Percentiles rank a stretch among this genome's conserved stretches.
These are phyloP conservation scores for Ectemnius cavifrons DNA, from an alignment of 2,888 invertebrate species.

Conservation along the genomic window DNA sequence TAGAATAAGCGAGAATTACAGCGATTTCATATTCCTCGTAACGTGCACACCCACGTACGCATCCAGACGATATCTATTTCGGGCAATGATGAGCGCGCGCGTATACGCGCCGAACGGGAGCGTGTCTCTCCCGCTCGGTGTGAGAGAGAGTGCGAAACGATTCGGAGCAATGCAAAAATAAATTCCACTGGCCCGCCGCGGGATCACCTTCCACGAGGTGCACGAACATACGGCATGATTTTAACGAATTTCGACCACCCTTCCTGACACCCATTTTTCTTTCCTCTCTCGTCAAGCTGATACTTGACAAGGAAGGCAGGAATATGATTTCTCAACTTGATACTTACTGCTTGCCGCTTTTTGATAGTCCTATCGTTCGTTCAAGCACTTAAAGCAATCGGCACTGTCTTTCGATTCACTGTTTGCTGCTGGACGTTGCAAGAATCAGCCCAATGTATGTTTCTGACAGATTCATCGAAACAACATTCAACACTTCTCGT, in stretches of 20 bases:
- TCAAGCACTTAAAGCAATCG: conserved; percentile 34
- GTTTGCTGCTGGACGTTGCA: conserved; percentile 4
- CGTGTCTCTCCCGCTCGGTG: conserved; percentile 28
- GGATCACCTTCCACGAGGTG: conserved; percentile 16
- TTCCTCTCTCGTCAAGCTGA: conserved; percentile 31
- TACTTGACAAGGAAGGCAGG: too few relatives aligned
- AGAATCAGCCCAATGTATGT: conserved; percentile 18
- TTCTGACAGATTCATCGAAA: conserved; percentile 45
- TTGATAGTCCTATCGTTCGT: conserved; percentile 11
- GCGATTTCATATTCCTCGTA: conserved; percentile 50
- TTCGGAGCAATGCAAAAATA: conserved; percentile 64
- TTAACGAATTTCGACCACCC: conserved; percentile 8
- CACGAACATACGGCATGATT: conserved; percentile 5
- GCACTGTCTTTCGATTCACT: conserved; percentile 42
- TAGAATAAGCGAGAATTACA: conserved; percentile 2
- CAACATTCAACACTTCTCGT: conserved; percentile 61
- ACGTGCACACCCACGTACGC: conserved; percentile 66
- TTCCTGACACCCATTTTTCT: conserved; percentile 13
- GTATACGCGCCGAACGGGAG: conserved; percentile 58
- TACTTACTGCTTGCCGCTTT: conserved; percentile 37
- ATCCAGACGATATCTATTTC: conserved; percentile 71
- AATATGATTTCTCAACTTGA: background rate
- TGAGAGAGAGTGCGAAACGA: conserved; percentile 44
- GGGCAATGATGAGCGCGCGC: conserved; percentile 71
- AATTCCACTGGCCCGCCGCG: conserved; percentile 44